Percentiles rank a stretch among this genome's conserved stretches.
These are phyloP conservation scores for Eurytoma californica DNA, from an alignment of 2,888 invertebrate genomes.

Conservation along the genomic window DNA sequence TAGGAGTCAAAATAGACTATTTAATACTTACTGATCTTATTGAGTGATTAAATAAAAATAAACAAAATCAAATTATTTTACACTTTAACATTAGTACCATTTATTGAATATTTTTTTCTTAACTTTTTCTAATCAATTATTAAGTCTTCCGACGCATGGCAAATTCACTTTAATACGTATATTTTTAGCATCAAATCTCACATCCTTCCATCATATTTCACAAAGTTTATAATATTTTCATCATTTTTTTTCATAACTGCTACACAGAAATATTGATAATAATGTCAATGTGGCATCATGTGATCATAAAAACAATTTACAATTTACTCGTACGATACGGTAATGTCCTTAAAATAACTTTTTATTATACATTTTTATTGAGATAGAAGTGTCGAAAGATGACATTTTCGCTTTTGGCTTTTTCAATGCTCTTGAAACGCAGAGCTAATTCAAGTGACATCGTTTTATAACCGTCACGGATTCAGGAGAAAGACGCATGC, in stretches of 20 bases:
- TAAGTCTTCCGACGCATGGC: conserved; percentile 43
- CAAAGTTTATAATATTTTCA: conserved; percentile 22
- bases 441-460: not conserved
- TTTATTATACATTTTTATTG: conserved; percentile 26
- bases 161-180: conserved; percentile 51
- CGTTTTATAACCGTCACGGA: not conserved
- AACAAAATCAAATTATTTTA: conserved; percentile 19
- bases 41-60: not conserved
- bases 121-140: conserved; percentile 41
- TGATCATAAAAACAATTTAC: conserved; percentile 41
- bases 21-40: too few relatives aligned
- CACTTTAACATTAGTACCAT: conserved; percentile 45
- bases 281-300: conserved; percentile 22
- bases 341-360: conserved; percentile 20
- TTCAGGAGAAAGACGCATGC: conserved; percentile 8
- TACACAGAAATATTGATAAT: conserved; percentile 44
- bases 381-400: conserved; percentile 11
- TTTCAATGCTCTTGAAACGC: not conserved
- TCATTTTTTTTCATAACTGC: conserved; percentile 25
- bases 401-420: conserved; percentile 10
- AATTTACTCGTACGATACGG: conserved; percentile 12
- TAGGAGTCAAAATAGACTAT: too few relatives aligned
- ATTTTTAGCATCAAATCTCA: conserved; percentile 44
- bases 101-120: conserved; percentile 51
- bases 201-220: conserved; percentile 33